phyloP scores from a whole-genome alignment of 1,140 invertebrate genomes.

The Aphis gossypii region DNA sequence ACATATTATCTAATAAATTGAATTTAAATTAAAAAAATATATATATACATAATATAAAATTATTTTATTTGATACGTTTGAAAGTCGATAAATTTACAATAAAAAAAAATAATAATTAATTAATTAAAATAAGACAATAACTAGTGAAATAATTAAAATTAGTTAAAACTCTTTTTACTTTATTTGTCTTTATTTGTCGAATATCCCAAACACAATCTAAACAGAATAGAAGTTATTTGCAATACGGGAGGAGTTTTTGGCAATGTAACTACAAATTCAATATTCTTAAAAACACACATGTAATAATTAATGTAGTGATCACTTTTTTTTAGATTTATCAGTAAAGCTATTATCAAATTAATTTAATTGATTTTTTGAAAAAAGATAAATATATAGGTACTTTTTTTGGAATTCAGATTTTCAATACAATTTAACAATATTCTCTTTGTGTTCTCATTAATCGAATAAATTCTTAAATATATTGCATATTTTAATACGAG shows the following conservation, averaged over 20 bases:
- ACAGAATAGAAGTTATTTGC: not conserved
- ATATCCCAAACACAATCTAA: not conserved
- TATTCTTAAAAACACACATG: not conserved
- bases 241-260: not conserved
- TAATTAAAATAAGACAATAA: not conserved
- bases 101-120: not conserved
- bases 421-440: not conserved
- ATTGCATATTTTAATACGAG: not conserved
- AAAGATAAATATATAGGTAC: not conserved
- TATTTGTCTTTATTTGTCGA: not conserved
- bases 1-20: not conserved
- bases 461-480: not conserved
- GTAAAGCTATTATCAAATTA: not conserved
- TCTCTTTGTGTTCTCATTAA: not conserved
- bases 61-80: not conserved
- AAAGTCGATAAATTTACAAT: not conserved
- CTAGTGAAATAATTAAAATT: not conserved
- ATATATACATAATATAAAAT: not conserved
- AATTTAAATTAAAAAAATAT: not conserved
- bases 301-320: not conserved
- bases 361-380: not conserved
- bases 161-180: not conserved
- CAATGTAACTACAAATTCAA: not conserved
- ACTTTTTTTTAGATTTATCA: not conserved
- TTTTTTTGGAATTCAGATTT: no score